phyloP scores from a whole-genome alignment of 2,113 vertebrate species.

The Formicarius rufipectus region DNA sequence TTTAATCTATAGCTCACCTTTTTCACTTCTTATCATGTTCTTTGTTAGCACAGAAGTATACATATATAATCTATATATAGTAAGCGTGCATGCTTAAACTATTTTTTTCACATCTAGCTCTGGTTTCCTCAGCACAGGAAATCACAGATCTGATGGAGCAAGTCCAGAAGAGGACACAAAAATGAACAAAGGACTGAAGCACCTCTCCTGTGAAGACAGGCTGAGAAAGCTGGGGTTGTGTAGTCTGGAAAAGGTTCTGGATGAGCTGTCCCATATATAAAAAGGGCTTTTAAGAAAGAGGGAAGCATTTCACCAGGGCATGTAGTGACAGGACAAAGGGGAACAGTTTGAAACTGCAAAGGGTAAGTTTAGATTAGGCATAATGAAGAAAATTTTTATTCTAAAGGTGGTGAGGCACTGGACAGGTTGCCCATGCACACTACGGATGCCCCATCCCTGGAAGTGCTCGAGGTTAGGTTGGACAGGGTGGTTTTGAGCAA shows the following conservation, averaged over 20 bases:
- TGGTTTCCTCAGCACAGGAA: neutral
- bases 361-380: neutral
- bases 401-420: neutral
- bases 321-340: neutral
- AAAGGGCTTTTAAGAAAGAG: neutral
- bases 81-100: neutral
- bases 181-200: fast-evolving
- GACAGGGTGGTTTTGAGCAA: neutral
- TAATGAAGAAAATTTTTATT: neutral
- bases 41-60: neutral
- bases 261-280: neutral
- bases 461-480: neutral
- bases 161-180: neutral
- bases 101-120: neutral
- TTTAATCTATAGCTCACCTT: neutral
- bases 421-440: neutral
- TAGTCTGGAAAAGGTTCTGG: neutral
- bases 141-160: fast-evolving
- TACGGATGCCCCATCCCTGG: neutral
- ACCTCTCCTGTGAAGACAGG: neutral
- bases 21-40: neutral
- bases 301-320: fast-evolving
- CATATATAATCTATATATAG: neutral
- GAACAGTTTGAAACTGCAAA: neutral
- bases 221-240: neutral